Evolutionary conservation across 2,113 vertebrate genomes (phyloP).

Genomic region (Syngnathoides biaculeatus): DNA sequence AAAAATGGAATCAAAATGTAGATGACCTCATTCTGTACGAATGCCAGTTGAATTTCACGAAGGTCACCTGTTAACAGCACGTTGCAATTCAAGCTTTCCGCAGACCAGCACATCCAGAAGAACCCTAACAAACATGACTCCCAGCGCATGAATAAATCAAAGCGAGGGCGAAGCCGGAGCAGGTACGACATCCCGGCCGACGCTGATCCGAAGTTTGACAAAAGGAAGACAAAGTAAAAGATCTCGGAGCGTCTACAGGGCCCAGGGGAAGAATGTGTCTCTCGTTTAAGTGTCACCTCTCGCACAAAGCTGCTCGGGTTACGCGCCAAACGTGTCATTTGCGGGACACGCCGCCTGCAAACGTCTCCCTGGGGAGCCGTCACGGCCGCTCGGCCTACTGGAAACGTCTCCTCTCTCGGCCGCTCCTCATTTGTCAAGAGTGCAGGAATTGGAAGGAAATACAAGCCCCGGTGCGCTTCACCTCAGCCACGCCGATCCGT

Average conservation of each 20-base stretch:
- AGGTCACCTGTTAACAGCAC: too few species aligned
- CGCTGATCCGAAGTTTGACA: slow-evolving; percentile 17
- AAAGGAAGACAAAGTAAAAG: slow-evolving; percentile 24
- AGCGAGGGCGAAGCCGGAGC: slow-evolving; percentile 27
- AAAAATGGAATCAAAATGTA: too few species aligned
- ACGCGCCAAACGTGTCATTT: slow-evolving; percentile 65
- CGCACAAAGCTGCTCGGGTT: slow-evolving; percentile 63
- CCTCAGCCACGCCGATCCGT: slow-evolving; percentile 31
- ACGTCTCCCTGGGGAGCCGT: slow-evolving; percentile 68
- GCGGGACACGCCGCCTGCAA: slow-evolving; percentile 54
- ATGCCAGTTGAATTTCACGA: too few species aligned
- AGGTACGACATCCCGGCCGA: slow-evolving; percentile 19
- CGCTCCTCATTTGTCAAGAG: slow-evolving; percentile 55
- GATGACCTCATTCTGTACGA: too few species aligned
- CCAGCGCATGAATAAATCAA: slow-evolving; percentile 14
- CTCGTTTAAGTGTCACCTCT: slow-evolving; percentile 52
- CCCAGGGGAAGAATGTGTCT: slow-evolving; percentile 49
- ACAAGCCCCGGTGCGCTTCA: slow-evolving; percentile 30
- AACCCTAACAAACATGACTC: not conserved
- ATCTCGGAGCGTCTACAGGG: slow-evolving; percentile 30
- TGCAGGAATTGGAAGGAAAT: slow-evolving; percentile 44
- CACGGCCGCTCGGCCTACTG: slow-evolving; percentile 60
- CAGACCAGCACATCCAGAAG: not conserved
- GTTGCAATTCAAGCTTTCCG: not conserved
- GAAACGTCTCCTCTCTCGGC: slow-evolving; percentile 52